Conservation (phyloP, 1,140 invertebrate genomes). For the Drosophila kikkawai region DNA sequence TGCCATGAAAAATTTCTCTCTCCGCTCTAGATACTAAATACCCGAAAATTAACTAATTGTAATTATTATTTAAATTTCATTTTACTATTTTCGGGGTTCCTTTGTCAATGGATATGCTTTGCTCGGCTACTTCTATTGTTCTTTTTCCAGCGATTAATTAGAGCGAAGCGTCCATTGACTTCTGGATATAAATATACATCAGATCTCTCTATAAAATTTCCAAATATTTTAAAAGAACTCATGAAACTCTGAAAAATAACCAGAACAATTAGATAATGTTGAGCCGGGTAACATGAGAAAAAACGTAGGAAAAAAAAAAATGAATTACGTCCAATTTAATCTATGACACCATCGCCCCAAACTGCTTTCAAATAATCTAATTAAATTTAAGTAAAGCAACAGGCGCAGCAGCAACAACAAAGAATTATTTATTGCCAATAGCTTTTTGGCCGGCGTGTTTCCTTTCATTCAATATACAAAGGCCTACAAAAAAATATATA, state of each 20-base stretch:
- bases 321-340: conserved; percentile 78
- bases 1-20: conserved; percentile 27
- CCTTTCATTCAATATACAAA: conserved; percentile 75
- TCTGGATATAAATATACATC: background rate
- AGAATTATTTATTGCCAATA: conserved; percentile 82
- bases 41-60: background rate
- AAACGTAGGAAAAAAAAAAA: conserved; percentile 35
- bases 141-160: conserved; percentile 36
- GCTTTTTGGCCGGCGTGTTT: conserved; percentile 43
- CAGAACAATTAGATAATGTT: conserved; percentile 16
- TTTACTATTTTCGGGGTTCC: background rate
- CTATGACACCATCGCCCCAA: conserved; percentile 79
- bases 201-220: background rate
- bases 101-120: conserved; percentile 31
- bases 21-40: conserved; percentile 36
- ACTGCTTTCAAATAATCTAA: conserved; percentile 83
- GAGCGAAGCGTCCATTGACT: conserved; percentile 52
- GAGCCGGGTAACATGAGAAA: conserved; percentile 25
- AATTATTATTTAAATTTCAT: conserved; percentile 26
- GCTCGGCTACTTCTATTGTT: conserved; percentile 50
- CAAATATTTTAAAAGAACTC: conserved; percentile 1
- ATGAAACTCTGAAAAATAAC: background rate
- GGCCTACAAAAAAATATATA: conserved; percentile 20
- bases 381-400: conserved; percentile 79
- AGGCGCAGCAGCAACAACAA: conserved; percentile 51